phyloP scores from a whole-genome alignment of 1,140 invertebrate genomes.

The Solenopsis invicta region DNA sequence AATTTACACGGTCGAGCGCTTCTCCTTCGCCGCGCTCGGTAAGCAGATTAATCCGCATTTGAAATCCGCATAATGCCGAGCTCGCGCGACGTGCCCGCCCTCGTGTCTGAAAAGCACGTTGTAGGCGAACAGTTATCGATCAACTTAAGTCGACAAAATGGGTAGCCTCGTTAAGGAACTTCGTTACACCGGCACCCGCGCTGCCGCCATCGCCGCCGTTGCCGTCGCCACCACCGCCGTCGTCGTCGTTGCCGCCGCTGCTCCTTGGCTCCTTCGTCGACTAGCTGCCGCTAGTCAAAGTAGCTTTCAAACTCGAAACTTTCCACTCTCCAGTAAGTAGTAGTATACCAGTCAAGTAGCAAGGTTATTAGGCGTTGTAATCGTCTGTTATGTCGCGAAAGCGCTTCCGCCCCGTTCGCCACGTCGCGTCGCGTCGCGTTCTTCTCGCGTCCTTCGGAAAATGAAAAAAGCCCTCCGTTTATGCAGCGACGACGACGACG shows the following conservation, averaged over 20 bases:
- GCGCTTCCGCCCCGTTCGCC: constrained; percentile 55
- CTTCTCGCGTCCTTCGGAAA: background rate
- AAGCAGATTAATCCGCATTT: constrained; percentile 69
- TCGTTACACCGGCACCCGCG: constrained; percentile 73
- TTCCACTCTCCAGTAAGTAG: constrained; percentile 80
- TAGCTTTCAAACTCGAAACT: constrained; percentile 83
- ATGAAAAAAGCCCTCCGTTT: background rate
- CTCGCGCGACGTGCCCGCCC: constrained; percentile 63
- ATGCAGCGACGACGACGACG: background rate
- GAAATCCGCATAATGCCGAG: constrained; percentile 62
- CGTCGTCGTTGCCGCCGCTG: background rate
- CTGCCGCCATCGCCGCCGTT: constrained; percentile 32
- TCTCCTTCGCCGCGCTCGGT: constrained; percentile 54
- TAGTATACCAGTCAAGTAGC: constrained; percentile 75
- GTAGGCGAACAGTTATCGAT: constrained; percentile 81
- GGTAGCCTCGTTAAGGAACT: constrained; percentile 84
- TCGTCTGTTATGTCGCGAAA: constrained; percentile 72
- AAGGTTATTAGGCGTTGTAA: constrained; percentile 78
- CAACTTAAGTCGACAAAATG: constrained; percentile 81
- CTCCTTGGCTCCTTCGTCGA: constrained; percentile 45
- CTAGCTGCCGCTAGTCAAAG: constrained; percentile 76
- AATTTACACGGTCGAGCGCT: constrained; percentile 61
- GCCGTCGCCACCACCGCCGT: constrained; percentile 20
- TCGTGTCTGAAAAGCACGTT: constrained; percentile 71
- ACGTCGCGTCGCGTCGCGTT: constrained; percentile 28